phyloP scores from a whole-genome alignment of 2,888 invertebrate species.

The Hedychridium roseum region DNA sequence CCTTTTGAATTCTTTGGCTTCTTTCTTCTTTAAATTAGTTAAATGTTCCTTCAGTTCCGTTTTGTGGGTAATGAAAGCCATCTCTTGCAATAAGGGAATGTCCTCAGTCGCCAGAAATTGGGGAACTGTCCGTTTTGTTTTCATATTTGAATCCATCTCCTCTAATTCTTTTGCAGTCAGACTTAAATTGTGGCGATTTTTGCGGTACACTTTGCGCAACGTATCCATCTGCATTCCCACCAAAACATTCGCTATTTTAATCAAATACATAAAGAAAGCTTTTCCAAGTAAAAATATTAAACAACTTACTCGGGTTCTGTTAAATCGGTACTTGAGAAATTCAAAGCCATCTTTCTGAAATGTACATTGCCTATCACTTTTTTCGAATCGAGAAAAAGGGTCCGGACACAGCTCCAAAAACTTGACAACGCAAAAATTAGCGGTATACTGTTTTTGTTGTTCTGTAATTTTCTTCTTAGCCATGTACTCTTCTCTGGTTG shows the following conservation, averaged over 20 bases:
- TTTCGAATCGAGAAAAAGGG: constrained; percentile 56
- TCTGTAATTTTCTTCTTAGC: constrained; percentile 42
- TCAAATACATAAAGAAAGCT: too few relatives aligned
- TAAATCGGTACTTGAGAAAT: constrained; percentile 42
- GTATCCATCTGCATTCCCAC: constrained; percentile 34
- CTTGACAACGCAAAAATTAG: constrained; percentile 60
- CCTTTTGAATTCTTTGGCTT: constrained; percentile 47
- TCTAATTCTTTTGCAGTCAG: constrained; percentile 38
- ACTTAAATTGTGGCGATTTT: constrained; percentile 37
- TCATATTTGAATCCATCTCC: constrained; percentile 29
- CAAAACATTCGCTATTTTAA: too few relatives aligned
- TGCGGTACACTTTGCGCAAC: constrained; percentile 30
- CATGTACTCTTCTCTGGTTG: constrained; percentile 39
- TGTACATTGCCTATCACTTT: constrained; percentile 25
- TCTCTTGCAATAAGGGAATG: constrained; percentile 52
- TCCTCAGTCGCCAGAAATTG: constrained; percentile 35
- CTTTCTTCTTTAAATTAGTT: constrained; percentile 45
- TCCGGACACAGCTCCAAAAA: constrained; percentile 65
- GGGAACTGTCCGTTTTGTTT: constrained; percentile 25
- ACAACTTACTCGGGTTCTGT: constrained; percentile 21
- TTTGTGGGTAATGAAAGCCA: constrained; percentile 54
- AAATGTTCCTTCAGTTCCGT: constrained; percentile 49
- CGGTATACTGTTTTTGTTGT: constrained; percentile 62
- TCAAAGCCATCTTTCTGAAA: constrained; percentile 28
- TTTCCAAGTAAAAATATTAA: too few relatives aligned